Percentiles rank a stretch among this genome's conserved stretches.
phyloP scores from a whole-genome alignment of 2,113 vertebrate genomes.

The Cyprinodon variegatus region DNA sequence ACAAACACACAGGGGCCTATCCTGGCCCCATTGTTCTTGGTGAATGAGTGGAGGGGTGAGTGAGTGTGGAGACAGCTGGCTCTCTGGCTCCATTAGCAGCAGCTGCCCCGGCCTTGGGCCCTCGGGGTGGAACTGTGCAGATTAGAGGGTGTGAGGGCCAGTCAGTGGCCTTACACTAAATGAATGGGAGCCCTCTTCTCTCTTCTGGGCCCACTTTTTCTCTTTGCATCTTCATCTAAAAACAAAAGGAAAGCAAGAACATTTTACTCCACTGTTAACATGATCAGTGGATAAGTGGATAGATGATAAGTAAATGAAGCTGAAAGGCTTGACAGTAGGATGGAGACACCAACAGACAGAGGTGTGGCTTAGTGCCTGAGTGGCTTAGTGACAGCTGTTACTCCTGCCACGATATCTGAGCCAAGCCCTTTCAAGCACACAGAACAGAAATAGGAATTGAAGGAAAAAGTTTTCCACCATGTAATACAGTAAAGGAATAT shows the following conservation, averaged over 20 bases:
- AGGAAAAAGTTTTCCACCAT: neutral
- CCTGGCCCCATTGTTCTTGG: slow-evolving; percentile 76
- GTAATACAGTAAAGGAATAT: neutral
- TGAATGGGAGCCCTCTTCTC: slow-evolving; percentile 76
- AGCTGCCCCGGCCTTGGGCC: slow-evolving; percentile 86
- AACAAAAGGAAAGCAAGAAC: slow-evolving; percentile 17
- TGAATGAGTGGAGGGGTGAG: slow-evolving; percentile 63
- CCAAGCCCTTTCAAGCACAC: slow-evolving; percentile 89
- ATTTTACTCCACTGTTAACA: slow-evolving; percentile 16
- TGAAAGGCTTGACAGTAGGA: slow-evolving; percentile 65
- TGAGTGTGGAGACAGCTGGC: slow-evolving; percentile 88
- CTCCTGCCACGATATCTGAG: slow-evolving; percentile 89
- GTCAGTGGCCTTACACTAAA: slow-evolving; percentile 82
- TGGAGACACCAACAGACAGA: slow-evolving; percentile 70
- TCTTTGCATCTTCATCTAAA: slow-evolving; percentile 12
- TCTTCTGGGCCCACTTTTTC: slow-evolving; percentile 70
- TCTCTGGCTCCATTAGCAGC: slow-evolving; percentile 86
- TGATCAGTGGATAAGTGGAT: slow-evolving; percentile 42
- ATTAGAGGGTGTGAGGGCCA: slow-evolving; percentile 82
- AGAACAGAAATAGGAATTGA: slow-evolving; percentile 82
- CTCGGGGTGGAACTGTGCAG: slow-evolving; percentile 86
- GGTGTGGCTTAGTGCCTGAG: slow-evolving; percentile 78
- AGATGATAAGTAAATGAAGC: slow-evolving; percentile 63
- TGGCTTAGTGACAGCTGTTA: slow-evolving; percentile 90
- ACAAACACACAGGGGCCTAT: slow-evolving; percentile 43